Conservation (phyloP, 1,140 invertebrate species). For the Piezodorus guildinii region DNA sequence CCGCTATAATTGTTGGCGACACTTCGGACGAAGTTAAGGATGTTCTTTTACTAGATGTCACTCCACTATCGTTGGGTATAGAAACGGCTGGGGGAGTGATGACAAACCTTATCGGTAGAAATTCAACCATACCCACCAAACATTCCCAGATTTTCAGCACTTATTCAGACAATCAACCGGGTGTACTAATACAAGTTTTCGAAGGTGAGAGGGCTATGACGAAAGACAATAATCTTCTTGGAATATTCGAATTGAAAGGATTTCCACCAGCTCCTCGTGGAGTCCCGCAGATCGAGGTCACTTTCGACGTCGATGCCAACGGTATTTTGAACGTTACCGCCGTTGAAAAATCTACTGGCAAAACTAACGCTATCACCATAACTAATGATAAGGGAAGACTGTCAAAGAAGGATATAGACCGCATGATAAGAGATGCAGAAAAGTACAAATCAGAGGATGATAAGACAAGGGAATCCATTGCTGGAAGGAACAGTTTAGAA, state of each 20-base stretch:
- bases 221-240: constrained; percentile 82
- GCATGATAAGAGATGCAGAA: constrained; percentile 95
- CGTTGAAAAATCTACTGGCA: constrained; percentile 82
- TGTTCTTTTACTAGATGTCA: constrained; percentile 82
- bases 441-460: constrained; percentile 87
- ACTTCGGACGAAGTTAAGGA: constrained; percentile 88
- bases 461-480: constrained; percentile 73
- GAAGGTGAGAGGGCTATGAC: constrained; percentile 91
- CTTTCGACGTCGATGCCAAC: constrained; percentile 83
- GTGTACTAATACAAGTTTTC: constrained; percentile 76
- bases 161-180: constrained; percentile 92
- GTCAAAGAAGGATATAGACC: constrained; percentile 91
- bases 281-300: constrained; percentile 86
- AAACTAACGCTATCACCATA: constrained; percentile 95
- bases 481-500: constrained; percentile 82
- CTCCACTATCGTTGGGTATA: constrained; percentile 89
- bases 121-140: constrained; percentile 92
- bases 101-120: constrained; percentile 88
- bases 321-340: constrained; percentile 82
- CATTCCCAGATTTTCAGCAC: constrained; percentile 94
- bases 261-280: constrained; percentile 91
- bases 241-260: constrained; percentile 71
- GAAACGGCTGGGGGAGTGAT: constrained; percentile 95
- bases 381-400: constrained; percentile 95
- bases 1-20: constrained; percentile 88